phyloP scores from a whole-genome alignment of 2,888 invertebrate species.

The Dichetophora obliterata region DNA sequence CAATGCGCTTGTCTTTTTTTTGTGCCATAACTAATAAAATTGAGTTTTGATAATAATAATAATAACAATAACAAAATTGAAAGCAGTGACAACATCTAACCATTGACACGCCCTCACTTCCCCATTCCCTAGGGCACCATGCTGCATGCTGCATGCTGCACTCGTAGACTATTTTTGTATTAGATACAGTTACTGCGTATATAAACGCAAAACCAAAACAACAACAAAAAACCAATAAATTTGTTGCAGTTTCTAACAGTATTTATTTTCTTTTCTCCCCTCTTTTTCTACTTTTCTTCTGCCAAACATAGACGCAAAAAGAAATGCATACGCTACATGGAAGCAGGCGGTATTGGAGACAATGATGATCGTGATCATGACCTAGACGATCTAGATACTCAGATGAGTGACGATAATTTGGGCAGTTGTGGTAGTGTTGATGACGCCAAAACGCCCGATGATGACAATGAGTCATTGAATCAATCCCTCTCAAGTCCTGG shows the following conservation, averaged over 20 bases:
- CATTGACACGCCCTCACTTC: background rate
- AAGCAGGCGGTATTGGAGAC: constrained; percentile 80
- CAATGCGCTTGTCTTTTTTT: background rate
- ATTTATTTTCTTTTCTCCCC: constrained; percentile 39
- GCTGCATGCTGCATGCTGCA: constrained; percentile 41
- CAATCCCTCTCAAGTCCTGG: constrained; percentile 75
- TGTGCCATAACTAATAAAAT: background rate
- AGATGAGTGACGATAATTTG: constrained; percentile 73
- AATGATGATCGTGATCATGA: constrained; percentile 63
- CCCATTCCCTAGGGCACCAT: constrained; percentile 2
- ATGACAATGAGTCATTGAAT: constrained; percentile 76
- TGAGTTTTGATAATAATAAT: background rate
- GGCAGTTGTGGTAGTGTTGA: constrained; percentile 86
- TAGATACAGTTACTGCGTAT: constrained; percentile 38
- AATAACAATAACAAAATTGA: too few species aligned
- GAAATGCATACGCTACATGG: constrained; percentile 96
- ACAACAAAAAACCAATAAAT: background rate
- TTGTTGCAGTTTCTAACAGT: background rate
- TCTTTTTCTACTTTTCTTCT: constrained; percentile 36
- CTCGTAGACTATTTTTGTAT: constrained; percentile 15
- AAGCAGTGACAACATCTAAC: background rate
- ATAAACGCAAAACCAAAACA: background rate
- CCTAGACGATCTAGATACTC: constrained; percentile 50
- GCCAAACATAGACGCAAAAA: constrained; percentile 86
- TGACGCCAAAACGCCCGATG: constrained; percentile 77